Conservation (phyloP, 2,113 vertebrate genomes). For the Morone chrysops region DNA sequence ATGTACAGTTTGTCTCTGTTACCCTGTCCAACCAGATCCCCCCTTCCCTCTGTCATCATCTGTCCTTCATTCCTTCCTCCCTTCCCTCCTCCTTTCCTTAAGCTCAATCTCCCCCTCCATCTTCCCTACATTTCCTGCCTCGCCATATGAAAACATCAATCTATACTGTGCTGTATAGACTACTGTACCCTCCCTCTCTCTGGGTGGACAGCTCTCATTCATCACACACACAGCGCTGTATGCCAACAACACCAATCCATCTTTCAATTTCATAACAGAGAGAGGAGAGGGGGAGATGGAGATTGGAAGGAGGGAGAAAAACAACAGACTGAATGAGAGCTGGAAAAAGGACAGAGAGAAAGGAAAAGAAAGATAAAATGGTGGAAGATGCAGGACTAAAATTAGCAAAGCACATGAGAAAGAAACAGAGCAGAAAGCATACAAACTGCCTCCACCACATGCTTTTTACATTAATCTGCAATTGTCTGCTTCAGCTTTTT, state of each 20-base stretch:
- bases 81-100: constrained; percentile 43
- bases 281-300: constrained; percentile 68
- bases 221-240: constrained; percentile 64
- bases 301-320: constrained; percentile 58
- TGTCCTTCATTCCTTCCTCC: constrained; percentile 41
- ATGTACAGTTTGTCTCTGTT: constrained; percentile 45
- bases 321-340: constrained; percentile 44
- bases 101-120: constrained; percentile 42
- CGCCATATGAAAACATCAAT: constrained; percentile 74
- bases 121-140: constrained; percentile 35
- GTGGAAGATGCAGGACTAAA: neutral
- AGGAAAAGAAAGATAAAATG: neutral
- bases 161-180: constrained; percentile 61
- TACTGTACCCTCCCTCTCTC: constrained; percentile 63
- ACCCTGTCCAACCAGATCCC: constrained; percentile 40
- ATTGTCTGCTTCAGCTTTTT: constrained; percentile 4
- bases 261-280: constrained; percentile 79
- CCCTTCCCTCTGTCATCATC: constrained; percentile 53
- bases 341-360: neutral
- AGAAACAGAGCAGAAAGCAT: neutral
- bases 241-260: constrained; percentile 71
- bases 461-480: constrained; percentile 19
- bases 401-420: neutral
- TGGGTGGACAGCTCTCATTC: constrained; percentile 77
- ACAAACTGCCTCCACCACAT: neutral